Evolutionary conservation across 2,888 invertebrate genomes (phyloP).

Genomic region (Chelonus formosanus): DNA sequence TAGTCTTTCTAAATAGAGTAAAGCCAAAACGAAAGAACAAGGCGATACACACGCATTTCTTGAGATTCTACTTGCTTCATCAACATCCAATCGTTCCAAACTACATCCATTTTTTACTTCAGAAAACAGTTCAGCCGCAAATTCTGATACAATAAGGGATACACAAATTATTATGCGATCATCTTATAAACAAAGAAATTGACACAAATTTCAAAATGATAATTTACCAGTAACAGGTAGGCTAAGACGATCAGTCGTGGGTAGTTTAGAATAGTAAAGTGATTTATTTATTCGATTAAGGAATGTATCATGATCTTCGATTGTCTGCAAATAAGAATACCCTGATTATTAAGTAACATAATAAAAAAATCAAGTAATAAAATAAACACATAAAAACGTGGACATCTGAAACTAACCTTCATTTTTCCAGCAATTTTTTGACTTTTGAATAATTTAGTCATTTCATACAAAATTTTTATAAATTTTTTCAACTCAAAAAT

Average conservation of each 20-base stretch:
- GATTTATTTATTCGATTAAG: constrained; percentile 86
- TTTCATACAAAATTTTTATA: no score
- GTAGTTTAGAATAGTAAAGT: constrained; percentile 85
- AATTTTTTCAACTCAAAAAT: no score
- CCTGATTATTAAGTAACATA: constrained; percentile 11
- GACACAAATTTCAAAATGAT: no score
- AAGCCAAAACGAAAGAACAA: constrained; percentile 89
- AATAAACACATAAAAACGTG: neutral
- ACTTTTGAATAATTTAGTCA: no score
- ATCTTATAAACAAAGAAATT: constrained; percentile 3
- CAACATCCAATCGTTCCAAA: constrained; percentile 78
- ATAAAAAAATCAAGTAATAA: constrained; percentile 5
- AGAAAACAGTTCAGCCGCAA: constrained; percentile 86
- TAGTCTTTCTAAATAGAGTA: constrained; percentile 92
- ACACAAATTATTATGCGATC: neutral
- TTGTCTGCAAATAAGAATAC: constrained; percentile 66
- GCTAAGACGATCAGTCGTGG: constrained; percentile 76
- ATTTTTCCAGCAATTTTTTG: neutral
- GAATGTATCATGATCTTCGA: constrained; percentile 80
- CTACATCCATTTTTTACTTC: constrained; percentile 79
- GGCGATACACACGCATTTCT: constrained; percentile 88
- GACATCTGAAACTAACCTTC: neutral
- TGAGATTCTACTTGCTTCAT: constrained; percentile 79
- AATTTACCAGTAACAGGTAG: constrained; percentile 81
- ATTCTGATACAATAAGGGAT: constrained; percentile 65